Conservation (phyloP, 2,113 vertebrate species). For the Oreocharis arfaki region DNA sequence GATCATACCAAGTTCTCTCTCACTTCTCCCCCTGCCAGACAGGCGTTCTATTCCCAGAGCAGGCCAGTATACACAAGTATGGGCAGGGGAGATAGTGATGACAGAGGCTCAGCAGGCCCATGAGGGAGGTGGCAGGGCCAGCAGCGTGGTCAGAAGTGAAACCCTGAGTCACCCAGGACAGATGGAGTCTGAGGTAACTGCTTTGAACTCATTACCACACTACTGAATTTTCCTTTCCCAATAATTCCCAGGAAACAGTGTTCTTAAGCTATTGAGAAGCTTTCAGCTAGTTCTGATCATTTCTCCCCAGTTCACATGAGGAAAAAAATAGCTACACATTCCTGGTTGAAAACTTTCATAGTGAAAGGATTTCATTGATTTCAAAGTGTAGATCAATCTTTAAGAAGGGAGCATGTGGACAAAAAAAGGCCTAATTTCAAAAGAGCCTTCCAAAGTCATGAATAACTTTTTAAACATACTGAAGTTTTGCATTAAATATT, state of each 20-base stretch:
- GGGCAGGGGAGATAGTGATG: background rate
- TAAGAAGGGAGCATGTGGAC: background rate
- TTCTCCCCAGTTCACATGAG: background rate
- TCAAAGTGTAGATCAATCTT: background rate
- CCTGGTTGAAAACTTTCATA: background rate
- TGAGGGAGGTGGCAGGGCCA: background rate
- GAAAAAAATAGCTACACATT: background rate
- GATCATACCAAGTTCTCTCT: background rate
- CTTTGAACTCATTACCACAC: background rate
- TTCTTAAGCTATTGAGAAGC: background rate
- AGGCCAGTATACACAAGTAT: background rate
- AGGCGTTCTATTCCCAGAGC: background rate
- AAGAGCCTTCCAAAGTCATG: background rate
- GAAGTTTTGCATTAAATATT: background rate
- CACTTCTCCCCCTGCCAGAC: background rate
- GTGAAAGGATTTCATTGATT: background rate
- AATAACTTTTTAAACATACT: background rate
- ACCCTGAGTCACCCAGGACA: background rate
- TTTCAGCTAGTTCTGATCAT: background rate
- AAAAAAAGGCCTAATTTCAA: conserved; percentile 12
- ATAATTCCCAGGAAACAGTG: background rate
- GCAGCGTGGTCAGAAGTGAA: background rate
- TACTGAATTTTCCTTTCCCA: background rate
- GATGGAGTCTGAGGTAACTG: background rate
- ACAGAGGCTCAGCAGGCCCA: background rate